Evolutionary conservation across 2,888 invertebrate genomes (phyloP).

Genomic region (Caenorhabditis angaria): DNA sequence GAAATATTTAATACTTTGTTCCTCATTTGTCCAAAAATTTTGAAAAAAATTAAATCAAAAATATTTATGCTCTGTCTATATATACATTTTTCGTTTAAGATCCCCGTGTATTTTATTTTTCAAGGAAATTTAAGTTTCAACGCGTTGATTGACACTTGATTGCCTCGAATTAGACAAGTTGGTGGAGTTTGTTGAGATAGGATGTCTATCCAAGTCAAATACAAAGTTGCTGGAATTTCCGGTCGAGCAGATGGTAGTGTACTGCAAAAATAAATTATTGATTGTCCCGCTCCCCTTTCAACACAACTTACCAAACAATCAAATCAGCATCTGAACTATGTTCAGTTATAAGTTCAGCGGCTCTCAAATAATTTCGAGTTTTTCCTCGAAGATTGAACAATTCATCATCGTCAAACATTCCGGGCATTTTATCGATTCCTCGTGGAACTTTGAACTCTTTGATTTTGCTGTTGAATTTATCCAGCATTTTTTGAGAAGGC

Average conservation of each 20-base stretch:
- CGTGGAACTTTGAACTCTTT: slow-evolving; percentile 19
- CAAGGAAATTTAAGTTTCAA: slow-evolving; percentile 33
- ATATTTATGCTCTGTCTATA: not conserved
- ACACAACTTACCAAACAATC: slow-evolving; percentile 29
- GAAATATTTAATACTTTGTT: too few relatives aligned
- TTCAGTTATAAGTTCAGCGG: slow-evolving; percentile 37
- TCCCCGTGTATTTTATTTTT: too few relatives aligned
- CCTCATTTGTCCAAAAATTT: not conserved
- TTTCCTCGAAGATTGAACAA: slow-evolving; percentile 40
- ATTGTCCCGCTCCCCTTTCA: not conserved
- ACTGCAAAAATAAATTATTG: slow-evolving; percentile 12
- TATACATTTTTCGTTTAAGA: not conserved
- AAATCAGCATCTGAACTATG: slow-evolving; percentile 34
- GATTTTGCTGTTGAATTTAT: slow-evolving; percentile 31
- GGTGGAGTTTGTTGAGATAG: slow-evolving; percentile 32
- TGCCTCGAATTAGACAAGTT: slow-evolving; percentile 36
- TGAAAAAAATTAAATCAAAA: not conserved
- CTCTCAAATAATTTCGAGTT: slow-evolving; percentile 36
- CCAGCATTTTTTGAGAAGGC: slow-evolving; percentile 35
- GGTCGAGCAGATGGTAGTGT: slow-evolving; percentile 42
- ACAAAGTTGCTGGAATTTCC: slow-evolving; percentile 36
- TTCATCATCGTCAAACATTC: slow-evolving; percentile 37
- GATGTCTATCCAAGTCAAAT: slow-evolving; percentile 41
- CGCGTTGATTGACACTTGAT: slow-evolving; percentile 34
- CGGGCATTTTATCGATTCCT: slow-evolving; percentile 19